Evolutionary conservation across 2,888 invertebrate genomes (phyloP), one percentile per base, ranked within the genome.

Genomic region (Chorisops tibialis): DNA sequence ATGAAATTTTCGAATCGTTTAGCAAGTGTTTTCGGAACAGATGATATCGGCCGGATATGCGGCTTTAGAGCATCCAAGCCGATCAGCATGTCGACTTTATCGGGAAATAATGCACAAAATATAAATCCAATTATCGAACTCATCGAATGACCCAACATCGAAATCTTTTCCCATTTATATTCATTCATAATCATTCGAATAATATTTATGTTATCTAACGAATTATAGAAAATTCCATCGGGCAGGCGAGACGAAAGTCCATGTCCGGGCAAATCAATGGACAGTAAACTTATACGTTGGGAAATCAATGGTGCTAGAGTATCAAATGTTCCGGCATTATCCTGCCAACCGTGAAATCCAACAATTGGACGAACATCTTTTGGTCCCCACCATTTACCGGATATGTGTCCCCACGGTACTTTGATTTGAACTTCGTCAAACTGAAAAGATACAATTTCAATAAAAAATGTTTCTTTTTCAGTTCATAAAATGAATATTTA

Each of bases 281-380:
- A 85, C 5, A 90, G 73, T 62, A 83, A 79, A 2, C 83, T 79
- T 6, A 79, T 69, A 51, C 81, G 72, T 21, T 79, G 72, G 18
- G 80, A 75, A 19, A 91, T 73, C 59, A 85, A 72, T 0, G 87
- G 87, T 16, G 84, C 82, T 38, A 91, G 70, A 0, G 83, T 80
- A 75, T 90, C 88, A 79, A 85, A 91, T 0, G 87, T 83, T 14
- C 86, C 87, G 3, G 88, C 87, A 73, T 90, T 91, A 73, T 91
- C 91, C 74, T 85, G 86, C 88, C 89, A 89, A 0, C 91, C 91
- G 72, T 91, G 91, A 1, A 90, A 70, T 0, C 85, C 85, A 45
- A 91, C 71, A 52, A 91, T 81, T 0, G 89, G 89, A 50, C 85
- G 80, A 18, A 81, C 79, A 65, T 84, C 78, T 66, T 81, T 81